Base-by-base conservation (phyloP, 2,113 vertebrate species). In the Alces alces region DNA sequence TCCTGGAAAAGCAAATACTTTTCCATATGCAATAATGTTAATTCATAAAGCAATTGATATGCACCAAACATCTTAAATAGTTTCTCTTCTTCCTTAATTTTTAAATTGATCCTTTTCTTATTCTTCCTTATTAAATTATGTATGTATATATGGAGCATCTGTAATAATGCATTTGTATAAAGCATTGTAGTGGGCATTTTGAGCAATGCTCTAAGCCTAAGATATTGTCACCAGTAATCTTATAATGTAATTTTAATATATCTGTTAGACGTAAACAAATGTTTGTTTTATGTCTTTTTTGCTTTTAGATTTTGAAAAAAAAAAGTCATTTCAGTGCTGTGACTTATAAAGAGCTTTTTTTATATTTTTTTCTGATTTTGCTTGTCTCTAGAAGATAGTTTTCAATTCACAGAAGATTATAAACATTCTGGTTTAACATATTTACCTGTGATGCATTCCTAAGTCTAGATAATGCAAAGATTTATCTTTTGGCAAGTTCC, bases 131-230 rank as follows among this genome's bases (percentile, higher is more conserved):
- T 66, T 21, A 36, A 55, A 9, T 10, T 3, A 13, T 43, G 57
- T 8, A 0, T 15, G 3, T 13, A 8, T 10, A 25, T 30, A 52
- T 14, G 28, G 3, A 14, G 6, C 57, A 73, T 23, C 45, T 28
- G 39, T 64, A 54, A 86, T n/a, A 86, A 25, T 33, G 15, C 10
- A 47, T 4, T 4, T 78, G 9, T 33, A 47, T n/a, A 28, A 88
- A 12, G 2, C 5, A 14, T 23, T 55, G 2, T 4, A 47, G 16
- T 47, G 45, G 23, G 12, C 5, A 60, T 0, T 16, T 5, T 47
- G 25, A 50, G 3, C 1, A 64, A 33, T 9, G n/a, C n/a, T 21
- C 6, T 64, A 70, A 70, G 5, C 9, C n/a, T 89, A 36, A 70
- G 25, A 33, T 80, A 25, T 54, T 39, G 14, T 54, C 45, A 80